These are phyloP conservation scores for Hypsibius dujardini DNA, from an alignment of 1,140 invertebrate genomes.

Conservation along the genomic window DNA sequence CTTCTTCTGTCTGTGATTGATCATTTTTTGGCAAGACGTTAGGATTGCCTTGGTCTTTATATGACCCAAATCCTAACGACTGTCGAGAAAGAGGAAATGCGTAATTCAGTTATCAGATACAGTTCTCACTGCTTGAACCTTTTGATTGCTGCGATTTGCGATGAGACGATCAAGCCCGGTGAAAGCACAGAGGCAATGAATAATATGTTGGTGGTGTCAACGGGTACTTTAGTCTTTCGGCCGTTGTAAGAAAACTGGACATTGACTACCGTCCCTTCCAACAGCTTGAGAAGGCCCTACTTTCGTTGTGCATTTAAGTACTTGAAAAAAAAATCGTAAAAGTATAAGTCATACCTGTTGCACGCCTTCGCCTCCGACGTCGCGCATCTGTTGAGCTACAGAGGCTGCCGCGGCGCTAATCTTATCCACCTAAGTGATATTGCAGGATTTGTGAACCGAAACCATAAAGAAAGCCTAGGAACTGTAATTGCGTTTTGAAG, in stretches of 20 bases:
- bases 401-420: slow-evolving; percentile 21
- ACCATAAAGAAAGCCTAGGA: too few relatives aligned
- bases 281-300: slow-evolving; percentile 18
- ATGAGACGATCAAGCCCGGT: slow-evolving; percentile 25
- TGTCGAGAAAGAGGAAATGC: not conserved
- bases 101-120: not conserved
- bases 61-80: not conserved
- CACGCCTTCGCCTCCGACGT: slow-evolving; percentile 22
- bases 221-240: slow-evolving; percentile 22
- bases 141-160: slow-evolving; percentile 12
- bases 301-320: not conserved
- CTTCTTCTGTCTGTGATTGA: slow-evolving; percentile 32
- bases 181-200: slow-evolving; percentile 27
- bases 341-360: slow-evolving; percentile 19
- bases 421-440: slow-evolving; percentile 17
- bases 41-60: not conserved
- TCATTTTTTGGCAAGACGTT: not conserved
- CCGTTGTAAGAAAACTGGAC: slow-evolving; percentile 19
- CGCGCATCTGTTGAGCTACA: slow-evolving; percentile 16
- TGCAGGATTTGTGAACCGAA: too few relatives aligned
- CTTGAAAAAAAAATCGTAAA: not conserved
- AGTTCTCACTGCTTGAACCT: slow-evolving; percentile 5
- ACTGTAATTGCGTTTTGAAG: too few relatives aligned
- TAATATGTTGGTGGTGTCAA: slow-evolving; percentile 27
- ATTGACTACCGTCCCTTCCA: slow-evolving; percentile 21